These are phyloP conservation scores for Microctenopoma steveboyesi DNA, from an alignment of 2,797 vertebrate genomes.

Conservation along the genomic window DNA sequence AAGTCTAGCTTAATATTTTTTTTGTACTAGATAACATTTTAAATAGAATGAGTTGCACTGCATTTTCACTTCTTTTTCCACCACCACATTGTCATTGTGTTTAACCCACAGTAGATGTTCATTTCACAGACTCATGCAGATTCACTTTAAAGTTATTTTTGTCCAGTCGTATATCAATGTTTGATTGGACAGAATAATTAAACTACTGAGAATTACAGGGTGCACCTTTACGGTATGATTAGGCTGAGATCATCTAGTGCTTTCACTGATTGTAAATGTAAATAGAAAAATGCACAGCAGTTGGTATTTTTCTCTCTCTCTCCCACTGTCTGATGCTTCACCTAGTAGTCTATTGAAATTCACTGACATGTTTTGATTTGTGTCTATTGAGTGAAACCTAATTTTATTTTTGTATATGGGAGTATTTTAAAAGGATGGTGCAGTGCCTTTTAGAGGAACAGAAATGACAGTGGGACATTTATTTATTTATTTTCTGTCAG, in stretches of 20 bases:
- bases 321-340: constrained; percentile 18
- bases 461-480: constrained; percentile 9
- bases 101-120: constrained; percentile 12
- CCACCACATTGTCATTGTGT: constrained; percentile 41
- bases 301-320: constrained; percentile 32
- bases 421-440: constrained; percentile 43
- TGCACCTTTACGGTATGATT: constrained; percentile 50
- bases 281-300: constrained; percentile 41
- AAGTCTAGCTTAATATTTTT: constrained; percentile 28
- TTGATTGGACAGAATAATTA: constrained; percentile 48
- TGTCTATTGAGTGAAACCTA: constrained; percentile 14
- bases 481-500: constrained; percentile 20
- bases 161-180: constrained; percentile 30
- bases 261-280: constrained; percentile 70
- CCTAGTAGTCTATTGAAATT: constrained; percentile 42
- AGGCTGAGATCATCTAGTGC: constrained; percentile 34
- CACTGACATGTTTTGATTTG: not conserved
- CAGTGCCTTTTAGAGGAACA: constrained; percentile 71
- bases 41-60: constrained; percentile 70
- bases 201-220: constrained; percentile 71
- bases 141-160: constrained; percentile 32
- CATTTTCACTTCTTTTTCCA: constrained; percentile 35
- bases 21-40: constrained; percentile 35
- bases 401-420: constrained; percentile 32
- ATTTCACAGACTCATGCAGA: constrained; percentile 38